Evolutionary conservation across 1,140 invertebrate species (phyloP).

Genomic region (Pteromalus puparum): DNA sequence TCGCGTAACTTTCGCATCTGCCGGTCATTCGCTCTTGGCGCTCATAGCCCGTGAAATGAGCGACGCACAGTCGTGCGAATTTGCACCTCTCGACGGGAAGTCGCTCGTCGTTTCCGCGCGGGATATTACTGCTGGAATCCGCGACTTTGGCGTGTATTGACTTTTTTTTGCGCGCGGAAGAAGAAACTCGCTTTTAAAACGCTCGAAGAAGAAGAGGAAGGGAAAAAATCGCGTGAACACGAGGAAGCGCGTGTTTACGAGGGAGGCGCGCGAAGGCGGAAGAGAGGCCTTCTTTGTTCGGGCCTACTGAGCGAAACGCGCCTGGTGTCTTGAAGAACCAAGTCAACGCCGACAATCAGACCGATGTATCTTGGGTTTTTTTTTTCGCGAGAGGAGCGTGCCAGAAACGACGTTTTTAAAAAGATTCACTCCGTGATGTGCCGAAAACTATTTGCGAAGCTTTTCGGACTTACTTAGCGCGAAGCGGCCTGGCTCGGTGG

Average conservation of each 20-base stretch:
- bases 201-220: background rate
- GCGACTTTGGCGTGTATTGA: too few relatives aligned
- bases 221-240: background rate
- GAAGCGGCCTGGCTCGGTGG: too few relatives aligned
- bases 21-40: background rate
- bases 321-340: background rate
- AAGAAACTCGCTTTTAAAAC: too few relatives aligned
- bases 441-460: too few relatives aligned
- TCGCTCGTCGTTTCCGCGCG: too few relatives aligned
- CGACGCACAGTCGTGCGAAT: background rate
- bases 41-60: background rate
- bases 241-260: slow-evolving; percentile 17
- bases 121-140: too few relatives aligned
- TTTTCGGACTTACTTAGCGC: too few relatives aligned
- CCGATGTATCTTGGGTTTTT: background rate
- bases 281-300: background rate
- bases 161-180: too few relatives aligned
- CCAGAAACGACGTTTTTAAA: too few relatives aligned
- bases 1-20: too few relatives aligned
- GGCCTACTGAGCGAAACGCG: slow-evolving; percentile 12
- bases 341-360: background rate
- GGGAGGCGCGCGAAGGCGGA: background rate
- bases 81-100: background rate
- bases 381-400: too few relatives aligned
- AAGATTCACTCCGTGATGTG: too few relatives aligned